Percentiles rank a stretch among this genome's conserved stretches.
Evolutionary conservation across 1,140 invertebrate species (phyloP).

Genomic region (Neomicropteryx cornuta): DNA sequence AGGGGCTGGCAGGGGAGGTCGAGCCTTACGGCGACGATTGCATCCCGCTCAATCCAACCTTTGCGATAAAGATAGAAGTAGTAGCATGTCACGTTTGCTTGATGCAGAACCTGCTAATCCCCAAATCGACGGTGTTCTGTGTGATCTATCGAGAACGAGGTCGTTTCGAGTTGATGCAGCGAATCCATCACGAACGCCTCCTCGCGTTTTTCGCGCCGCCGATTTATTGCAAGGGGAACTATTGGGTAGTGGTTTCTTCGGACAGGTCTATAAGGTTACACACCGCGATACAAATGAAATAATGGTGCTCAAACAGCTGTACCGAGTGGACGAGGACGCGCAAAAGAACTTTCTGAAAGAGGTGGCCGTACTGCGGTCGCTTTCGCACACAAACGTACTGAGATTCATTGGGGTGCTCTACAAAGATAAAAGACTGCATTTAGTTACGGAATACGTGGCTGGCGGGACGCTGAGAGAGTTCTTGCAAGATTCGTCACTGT

Average conservation of each 20-base stretch:
- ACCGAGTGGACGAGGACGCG: slow-evolving; percentile 86
- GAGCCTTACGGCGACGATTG: slow-evolving; percentile 33
- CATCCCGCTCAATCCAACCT: slow-evolving; percentile 25
- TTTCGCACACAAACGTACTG: slow-evolving; percentile 83
- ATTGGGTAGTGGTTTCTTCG: slow-evolving; percentile 88
- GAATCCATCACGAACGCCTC: slow-evolving; percentile 48
- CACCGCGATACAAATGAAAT: slow-evolving; percentile 83
- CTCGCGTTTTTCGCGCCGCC: slow-evolving; percentile 78
- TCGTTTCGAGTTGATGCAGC: slow-evolving; percentile 76
- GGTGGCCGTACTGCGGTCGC: slow-evolving; percentile 76
- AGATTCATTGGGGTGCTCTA: slow-evolving; percentile 89
- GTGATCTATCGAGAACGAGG: slow-evolving; percentile 72
- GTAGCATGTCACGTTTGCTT: slow-evolving; percentile 74
- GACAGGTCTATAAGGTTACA: slow-evolving; percentile 83
- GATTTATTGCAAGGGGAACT: slow-evolving; percentile 84
- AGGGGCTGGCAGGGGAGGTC: slow-evolving; percentile 40
- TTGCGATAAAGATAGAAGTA: slow-evolving; percentile 68
- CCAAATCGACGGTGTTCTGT: slow-evolving; percentile 30
- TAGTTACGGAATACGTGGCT: slow-evolving; percentile 86
- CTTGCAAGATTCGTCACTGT: slow-evolving; percentile 44
- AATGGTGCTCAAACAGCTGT: slow-evolving; percentile 92
- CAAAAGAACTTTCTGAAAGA: slow-evolving; percentile 91
- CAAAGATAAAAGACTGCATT: slow-evolving; percentile 81
- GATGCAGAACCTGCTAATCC: slow-evolving; percentile 45
- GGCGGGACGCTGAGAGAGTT: slow-evolving; percentile 77